Evolutionary conservation across 1,140 invertebrate genomes (phyloP), one percentile per base, ranked within the genome.

Genomic region (Spodoptera litura): DNA sequence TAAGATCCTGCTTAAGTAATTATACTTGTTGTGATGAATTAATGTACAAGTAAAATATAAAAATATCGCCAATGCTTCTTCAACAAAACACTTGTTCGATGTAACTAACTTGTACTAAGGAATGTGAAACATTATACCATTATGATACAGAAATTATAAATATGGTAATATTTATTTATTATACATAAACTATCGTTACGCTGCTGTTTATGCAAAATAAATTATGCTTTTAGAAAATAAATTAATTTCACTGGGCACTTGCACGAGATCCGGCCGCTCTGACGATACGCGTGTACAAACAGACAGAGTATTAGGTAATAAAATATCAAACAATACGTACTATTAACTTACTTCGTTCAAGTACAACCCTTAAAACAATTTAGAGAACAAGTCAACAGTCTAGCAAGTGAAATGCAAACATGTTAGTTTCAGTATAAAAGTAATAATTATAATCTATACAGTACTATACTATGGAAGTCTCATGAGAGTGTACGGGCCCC

Each of bases 101-200:
- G 79, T 80, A 87, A 89, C 80, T 80, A 80, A 72, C 80, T 87
- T 87, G 82, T 87, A 88, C 85, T 83, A 86, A 88, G 89, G 87
- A 92, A 91, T 89, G 88, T 91, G 56, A 85, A 85, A 84, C 70
- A 79, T 77, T 55, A 66, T 49, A 79, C 81, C 82, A 93, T 93
- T 88, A 93, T 91, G 92, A 90, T 93, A 94, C 92, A 94, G 92
- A 94, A 94, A 94, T 93, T 93, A 93, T 93, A 93, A 93, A 94
- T 90, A 93, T 78, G 85, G 38, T 44, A 44, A 44, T 44, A 44
- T 44, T 62, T 75, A 10, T 31, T 85, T 85, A 80, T 79, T 81
- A 82, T 82, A 88, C 85, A 88, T 87, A 86, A 86, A 81, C 86
- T 85, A 88, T 83, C 38, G 72, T 84, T 84, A 87, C 86, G 89